Evolutionary conservation across 2,113 vertebrate species (phyloP).

Genomic region (Clinocottus analis): DNA sequence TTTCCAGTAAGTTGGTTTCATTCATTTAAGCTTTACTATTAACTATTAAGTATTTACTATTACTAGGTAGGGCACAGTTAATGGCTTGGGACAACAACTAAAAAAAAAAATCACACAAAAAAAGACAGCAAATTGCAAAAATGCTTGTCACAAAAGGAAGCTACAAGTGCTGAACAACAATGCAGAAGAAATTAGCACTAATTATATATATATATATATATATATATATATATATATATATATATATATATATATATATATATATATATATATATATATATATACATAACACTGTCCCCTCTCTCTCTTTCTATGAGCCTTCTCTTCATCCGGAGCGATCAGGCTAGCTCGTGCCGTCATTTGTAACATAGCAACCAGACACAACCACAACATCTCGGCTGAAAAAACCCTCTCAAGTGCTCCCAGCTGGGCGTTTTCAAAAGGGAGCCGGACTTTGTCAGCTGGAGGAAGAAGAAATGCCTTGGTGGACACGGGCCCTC

Average conservation of each 20-base stretch:
- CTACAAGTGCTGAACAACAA: neutral
- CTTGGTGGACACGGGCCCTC: neutral
- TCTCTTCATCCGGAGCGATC: neutral
- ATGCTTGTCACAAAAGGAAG: neutral
- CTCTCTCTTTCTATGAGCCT: neutral
- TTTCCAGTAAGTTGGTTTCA: neutral
- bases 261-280: neutral
- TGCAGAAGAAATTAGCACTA: neutral
- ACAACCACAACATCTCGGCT: constrained; percentile 1
- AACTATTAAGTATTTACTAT: too few relatives aligned
- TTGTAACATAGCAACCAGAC: neutral
- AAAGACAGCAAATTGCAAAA: neutral
- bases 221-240: neutral
- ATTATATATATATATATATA: neutral
- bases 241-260: neutral
- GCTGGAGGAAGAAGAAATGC: neutral
- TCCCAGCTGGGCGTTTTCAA: neutral
- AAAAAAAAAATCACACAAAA: neutral
- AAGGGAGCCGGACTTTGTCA: neutral
- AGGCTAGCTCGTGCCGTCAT: neutral
- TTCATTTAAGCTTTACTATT: neutral
- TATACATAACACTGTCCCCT: neutral
- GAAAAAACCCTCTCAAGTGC: neutral
- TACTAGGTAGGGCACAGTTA: neutral
- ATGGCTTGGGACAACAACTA: neutral